phyloP scores from a whole-genome alignment of 2,113 vertebrate species.

The Orycteropus afer region DNA sequence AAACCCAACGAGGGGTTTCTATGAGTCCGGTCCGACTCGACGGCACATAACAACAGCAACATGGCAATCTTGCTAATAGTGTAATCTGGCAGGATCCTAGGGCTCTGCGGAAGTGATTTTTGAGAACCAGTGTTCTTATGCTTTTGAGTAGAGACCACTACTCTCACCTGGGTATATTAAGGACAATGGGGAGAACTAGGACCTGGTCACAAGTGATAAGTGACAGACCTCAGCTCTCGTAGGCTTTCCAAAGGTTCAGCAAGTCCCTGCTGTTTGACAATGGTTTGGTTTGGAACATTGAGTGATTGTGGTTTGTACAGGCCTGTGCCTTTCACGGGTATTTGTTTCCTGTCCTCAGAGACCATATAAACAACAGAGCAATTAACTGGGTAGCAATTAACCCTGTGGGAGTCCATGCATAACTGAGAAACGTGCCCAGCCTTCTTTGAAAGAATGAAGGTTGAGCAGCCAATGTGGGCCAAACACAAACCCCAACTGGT shows the following conservation, averaged over 20 bases:
- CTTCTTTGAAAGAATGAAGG: conserved; percentile 58
- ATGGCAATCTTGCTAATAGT: too few relatives aligned
- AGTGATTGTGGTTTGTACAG: neutral
- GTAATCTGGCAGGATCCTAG: neutral
- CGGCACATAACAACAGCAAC: too few relatives aligned
- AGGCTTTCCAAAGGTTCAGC: neutral
- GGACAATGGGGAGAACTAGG: neutral
- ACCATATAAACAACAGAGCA: conserved; percentile 58
- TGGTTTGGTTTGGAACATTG: neutral
- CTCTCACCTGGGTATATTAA: neutral
- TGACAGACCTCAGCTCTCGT: neutral
- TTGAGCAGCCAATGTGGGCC: neutral
- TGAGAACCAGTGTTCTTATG: neutral
- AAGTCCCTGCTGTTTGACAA: neutral
- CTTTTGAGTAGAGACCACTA: neutral
- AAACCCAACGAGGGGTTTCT: too few relatives aligned
- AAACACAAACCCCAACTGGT: neutral
- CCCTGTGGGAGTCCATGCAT: conserved; percentile 58
- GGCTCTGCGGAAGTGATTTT: neutral
- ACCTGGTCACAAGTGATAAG: too few relatives aligned
- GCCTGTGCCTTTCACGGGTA: conserved; percentile 52
- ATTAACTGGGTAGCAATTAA: conserved; percentile 59
- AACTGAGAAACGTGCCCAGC: neutral
- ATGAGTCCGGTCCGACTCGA: too few relatives aligned
- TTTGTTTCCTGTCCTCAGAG: conserved; percentile 58